These are phyloP conservation scores for Rhinichthys klamathensis DNA, from an alignment of 2,113 vertebrate genomes.

Conservation along the genomic window DNA sequence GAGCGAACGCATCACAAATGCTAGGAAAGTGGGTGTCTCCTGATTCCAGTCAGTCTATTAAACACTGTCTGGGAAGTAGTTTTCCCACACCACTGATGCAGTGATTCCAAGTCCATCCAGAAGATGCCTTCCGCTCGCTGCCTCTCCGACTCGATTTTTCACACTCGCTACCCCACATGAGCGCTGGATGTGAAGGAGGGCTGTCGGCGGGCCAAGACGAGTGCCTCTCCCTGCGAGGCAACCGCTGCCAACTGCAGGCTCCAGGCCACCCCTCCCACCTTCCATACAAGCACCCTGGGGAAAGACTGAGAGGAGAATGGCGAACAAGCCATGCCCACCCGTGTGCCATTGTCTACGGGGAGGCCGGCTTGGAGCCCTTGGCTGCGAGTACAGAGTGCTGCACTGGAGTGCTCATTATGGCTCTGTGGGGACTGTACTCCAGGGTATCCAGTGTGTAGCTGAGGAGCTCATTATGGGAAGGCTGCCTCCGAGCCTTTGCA, in stretches of 20 bases:
- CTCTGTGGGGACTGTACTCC: constrained; percentile 77
- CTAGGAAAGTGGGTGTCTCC: constrained; percentile 19
- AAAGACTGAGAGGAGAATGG: constrained; percentile 58
- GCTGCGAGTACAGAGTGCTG: constrained; percentile 70
- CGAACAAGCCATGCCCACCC: constrained; percentile 70
- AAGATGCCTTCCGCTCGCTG: constrained; percentile 60
- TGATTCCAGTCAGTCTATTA: constrained; percentile 48
- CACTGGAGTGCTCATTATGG: constrained; percentile 80
- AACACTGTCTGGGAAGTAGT: constrained; percentile 51
- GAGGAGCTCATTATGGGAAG: constrained; percentile 78
- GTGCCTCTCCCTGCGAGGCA: constrained; percentile 53
- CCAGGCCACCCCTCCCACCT: constrained; percentile 67
- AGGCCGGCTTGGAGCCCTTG: constrained; percentile 68
- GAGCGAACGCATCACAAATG: constrained; percentile 28
- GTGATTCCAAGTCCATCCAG: constrained; percentile 20
- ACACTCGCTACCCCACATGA: constrained; percentile 52
- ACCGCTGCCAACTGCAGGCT: constrained; percentile 66
- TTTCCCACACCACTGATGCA: constrained; percentile 66
- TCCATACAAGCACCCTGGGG: constrained; percentile 51
- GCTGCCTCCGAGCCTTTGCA: constrained; percentile 63
- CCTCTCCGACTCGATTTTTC: constrained; percentile 55
- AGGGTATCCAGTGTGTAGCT: constrained; percentile 71
- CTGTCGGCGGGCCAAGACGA: constrained; percentile 47
- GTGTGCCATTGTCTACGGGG: constrained; percentile 65
- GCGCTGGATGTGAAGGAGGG: constrained; percentile 47